Percentiles rank a stretch among this genome's conserved stretches.
Conservation (phyloP, 30 jellyfish, hydroid and myxozoan genomes). For the Cassiopea andromeda region DNA sequence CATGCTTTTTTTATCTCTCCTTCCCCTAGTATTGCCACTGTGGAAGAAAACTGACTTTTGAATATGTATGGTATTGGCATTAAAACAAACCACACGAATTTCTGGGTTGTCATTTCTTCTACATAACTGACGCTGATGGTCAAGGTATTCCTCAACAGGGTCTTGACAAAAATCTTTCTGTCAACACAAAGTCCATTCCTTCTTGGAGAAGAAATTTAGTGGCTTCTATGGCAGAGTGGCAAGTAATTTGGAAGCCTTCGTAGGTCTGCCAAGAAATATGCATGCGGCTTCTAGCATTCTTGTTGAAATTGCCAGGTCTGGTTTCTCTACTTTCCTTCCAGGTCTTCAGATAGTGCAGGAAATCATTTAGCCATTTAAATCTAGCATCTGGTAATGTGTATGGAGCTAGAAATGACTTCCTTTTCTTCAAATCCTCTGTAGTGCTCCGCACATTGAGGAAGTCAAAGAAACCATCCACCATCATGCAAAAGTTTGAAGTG, state of each 20-base stretch:
- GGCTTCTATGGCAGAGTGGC: background rate
- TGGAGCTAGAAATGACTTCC: slow-evolving; percentile 30
- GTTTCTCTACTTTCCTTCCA: slow-evolving; percentile 39
- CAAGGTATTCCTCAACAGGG: slow-evolving; percentile 26
- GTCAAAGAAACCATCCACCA: slow-evolving; percentile 39
- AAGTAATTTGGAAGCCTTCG: slow-evolving; percentile 38
- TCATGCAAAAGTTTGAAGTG: slow-evolving; percentile 24
- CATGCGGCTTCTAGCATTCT: background rate
- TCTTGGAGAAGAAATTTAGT: background rate
- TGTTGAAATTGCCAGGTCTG: slow-evolving; percentile 16
- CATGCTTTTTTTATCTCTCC: too few species aligned
- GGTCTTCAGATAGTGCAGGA: slow-evolving; percentile 1
- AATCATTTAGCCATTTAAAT: slow-evolving; percentile 42
- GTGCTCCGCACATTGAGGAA: slow-evolving; percentile 50
- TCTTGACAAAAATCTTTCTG: background rate
- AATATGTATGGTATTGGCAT: too few species aligned
- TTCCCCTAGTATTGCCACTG: too few species aligned
- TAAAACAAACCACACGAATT: too few species aligned
- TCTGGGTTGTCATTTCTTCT: slow-evolving; percentile 18
- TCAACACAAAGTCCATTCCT: background rate
- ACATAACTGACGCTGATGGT: background rate
- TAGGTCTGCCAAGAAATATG: slow-evolving; percentile 47
- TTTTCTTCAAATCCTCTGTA: slow-evolving; percentile 19
- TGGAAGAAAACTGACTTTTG: too few species aligned
- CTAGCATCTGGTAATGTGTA: slow-evolving; percentile 25